Base-by-base conservation (phyloP, 2,113 vertebrate genomes). In the Onychostoma macrolepis region DNA sequence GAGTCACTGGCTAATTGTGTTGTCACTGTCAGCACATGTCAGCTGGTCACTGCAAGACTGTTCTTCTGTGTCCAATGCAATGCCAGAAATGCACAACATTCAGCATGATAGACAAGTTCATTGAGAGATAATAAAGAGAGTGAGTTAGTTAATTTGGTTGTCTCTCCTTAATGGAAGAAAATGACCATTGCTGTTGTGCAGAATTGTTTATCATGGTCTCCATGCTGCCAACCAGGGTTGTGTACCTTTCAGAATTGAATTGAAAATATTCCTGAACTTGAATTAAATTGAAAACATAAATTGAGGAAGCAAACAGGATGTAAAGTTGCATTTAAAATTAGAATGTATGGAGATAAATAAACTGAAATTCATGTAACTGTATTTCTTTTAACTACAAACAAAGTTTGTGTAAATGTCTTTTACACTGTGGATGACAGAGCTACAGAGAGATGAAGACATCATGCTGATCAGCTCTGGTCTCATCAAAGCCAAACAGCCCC, bases 1-100 rank as follows among this genome's bases (percentile, higher is more conserved):
- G 78, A 80, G 21, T 41, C 67, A 69, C 72, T 79, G 76, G 36
- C 36, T 86, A 75, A 69, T 83, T 85, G 53, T 72, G 45, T n/a
- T 36, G 56, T 84, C 75, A 50, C 80, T 86, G 77, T 71, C 61
- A 53, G 63, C 80, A 82, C 15, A 61, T 41, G 61, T 82, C 80
- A 82, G 41, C 61, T 82, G 63, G 41, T 58, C 61, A 65, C n/a
- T 63, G 80, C 36, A 65, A 43, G 58, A 45, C 58, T 82, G 80
- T 45, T 21, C 80, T 26, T 82, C 61, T 82, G 80, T 45, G 38
- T 82, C 61, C 58, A 82, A 5, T 19, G 80, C 53, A 43, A 65
- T 81, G 80, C 38, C 56, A 61, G 24, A 80, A 38, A 41, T 61
- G 33, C 56, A 41, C 33, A 61, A 79, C 13, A 79, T 53, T 79